These are phyloP conservation scores for Polyploca ridens DNA, from an alignment of 2,888 invertebrate genomes.

Conservation along the genomic window DNA sequence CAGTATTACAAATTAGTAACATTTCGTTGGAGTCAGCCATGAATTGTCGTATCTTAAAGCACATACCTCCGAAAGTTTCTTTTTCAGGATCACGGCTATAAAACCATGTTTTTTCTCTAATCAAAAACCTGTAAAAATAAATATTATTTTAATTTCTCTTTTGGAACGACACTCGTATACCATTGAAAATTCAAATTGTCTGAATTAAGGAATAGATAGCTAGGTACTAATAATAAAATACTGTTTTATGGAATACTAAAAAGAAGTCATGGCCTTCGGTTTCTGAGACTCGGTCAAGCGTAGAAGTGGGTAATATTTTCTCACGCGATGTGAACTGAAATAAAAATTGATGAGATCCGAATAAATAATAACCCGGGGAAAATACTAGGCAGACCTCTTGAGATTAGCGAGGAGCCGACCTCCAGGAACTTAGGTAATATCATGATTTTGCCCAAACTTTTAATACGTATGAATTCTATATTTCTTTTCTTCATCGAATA, in stretches of 20 bases:
- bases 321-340: slow-evolving; percentile 21
- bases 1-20: too few relatives aligned
- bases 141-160: too few relatives aligned
- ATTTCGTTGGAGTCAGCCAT: too few relatives aligned
- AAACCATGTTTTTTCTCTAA: too few relatives aligned
- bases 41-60: too few relatives aligned
- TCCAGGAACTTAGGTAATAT: slow-evolving; percentile 39
- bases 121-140: too few relatives aligned
- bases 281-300: neutral
- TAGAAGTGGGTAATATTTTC: slow-evolving; percentile 16
- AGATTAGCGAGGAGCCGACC: slow-evolving; percentile 26
- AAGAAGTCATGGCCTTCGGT: neutral
- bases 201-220: too few relatives aligned
- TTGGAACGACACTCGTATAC: too few relatives aligned
- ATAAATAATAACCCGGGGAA: slow-evolving; percentile 26
- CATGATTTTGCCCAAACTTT: slow-evolving; percentile 40
- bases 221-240: too few relatives aligned
- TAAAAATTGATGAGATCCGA: slow-evolving; percentile 23
- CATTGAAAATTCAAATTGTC: too few relatives aligned
- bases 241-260: neutral
- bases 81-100: too few relatives aligned
- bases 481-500: slow-evolving; percentile 23
- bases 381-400: slow-evolving; percentile 26
- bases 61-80: too few relatives aligned
- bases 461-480: slow-evolving; percentile 42